Evolutionary conservation across 2,888 invertebrate genomes (phyloP), one percentile per base, ranked within the genome.

Genomic region (Tridacna crocea): DNA sequence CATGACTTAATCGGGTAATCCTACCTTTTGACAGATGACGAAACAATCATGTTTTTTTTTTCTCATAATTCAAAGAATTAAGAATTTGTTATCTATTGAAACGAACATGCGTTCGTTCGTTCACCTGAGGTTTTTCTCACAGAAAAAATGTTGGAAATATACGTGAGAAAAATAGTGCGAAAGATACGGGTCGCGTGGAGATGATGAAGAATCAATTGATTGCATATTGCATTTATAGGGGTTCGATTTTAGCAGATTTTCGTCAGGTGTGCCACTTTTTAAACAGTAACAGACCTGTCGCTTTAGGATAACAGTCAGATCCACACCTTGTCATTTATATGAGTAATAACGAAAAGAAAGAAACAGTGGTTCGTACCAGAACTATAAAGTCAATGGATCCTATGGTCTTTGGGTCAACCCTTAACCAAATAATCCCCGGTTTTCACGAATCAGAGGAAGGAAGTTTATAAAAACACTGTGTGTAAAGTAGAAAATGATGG

Each of bases 1-100:
- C 24, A 61, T 70, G 70, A 51, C 22, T 70, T 70, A 70, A 70
- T 70, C 70, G 47, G 70, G 70, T 51, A 70, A 70, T 70, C 47
- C 70, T 26, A 51, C 70, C 70, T 70, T 70, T 26, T 70, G 19
- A 70, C 70, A 46, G 70, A 51, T 70, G 47, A 70, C 51, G n/a
- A 22, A 15, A 70, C n/a, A 70, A 15, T 70, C 24, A 70, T 70
- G 51, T 51, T 70, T 46, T 70, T 51, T 70, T 68, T 26, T 22
- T 24, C 22, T 70, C 4, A 47, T 66, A 22, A 61, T 61, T 70
- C 70, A 70, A 19, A 51, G 51, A 51, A 51, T 15, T 51, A 15
- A 17, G 70, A 48, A 51, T 51, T 70, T 70, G 70, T 70, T 70
- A 70, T 70, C 70, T 70, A 24, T 70, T 70, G 51, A 51, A 17